Evolutionary conservation across 2,797 vertebrate genomes (phyloP), one percentile per base, ranked within the genome.

Genomic region (Leptatherina wallacei): DNA sequence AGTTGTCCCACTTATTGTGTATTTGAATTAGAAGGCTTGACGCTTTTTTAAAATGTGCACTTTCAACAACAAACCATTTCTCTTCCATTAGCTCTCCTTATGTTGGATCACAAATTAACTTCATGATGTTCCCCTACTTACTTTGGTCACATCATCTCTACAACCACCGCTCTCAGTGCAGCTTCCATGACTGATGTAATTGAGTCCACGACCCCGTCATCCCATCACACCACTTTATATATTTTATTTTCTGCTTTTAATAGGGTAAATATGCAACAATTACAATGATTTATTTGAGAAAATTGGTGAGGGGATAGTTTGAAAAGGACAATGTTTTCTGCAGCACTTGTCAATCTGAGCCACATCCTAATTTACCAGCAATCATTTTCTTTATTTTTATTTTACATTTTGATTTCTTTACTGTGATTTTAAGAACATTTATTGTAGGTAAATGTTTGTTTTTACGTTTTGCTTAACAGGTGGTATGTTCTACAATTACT

Each of bases 201-300:
- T 72, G n/a, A 78, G 62, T 75, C 30, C 22, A 9, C 36, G 35
- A 44, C 20, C 68, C 29, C 63, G 29, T 47, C n/a, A 65, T 56
- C 54, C 54, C 29, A 18, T 62, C 35, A 49, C 24, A 33, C n/a
- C 30, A 40, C 14, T 60, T 66, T 44, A 51, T 38, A 40, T 38
- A 30, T 61, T 67, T 57, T 49, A 57, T 44, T 63, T 32, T 35
- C 20, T 27, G 22, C n/a, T 44, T 44, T 68, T 57, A 42, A 69
- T 29, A n/a, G 38, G 32, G 33, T 57, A 55, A n/a, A 36, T 6
- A 13, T 14, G 54, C 40, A 33, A 30, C 13, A 20, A 6, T n/a
- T 20, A 44, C 2, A 44, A 44, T 44, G 16, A 44, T 44, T 44
- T 16, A 56, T 49, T 54, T 13, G 56, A 22, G 2, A 3, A 38